Evolutionary conservation across 1,140 invertebrate genomes (phyloP).

Genomic region (Thaumatotibia leucotreta): DNA sequence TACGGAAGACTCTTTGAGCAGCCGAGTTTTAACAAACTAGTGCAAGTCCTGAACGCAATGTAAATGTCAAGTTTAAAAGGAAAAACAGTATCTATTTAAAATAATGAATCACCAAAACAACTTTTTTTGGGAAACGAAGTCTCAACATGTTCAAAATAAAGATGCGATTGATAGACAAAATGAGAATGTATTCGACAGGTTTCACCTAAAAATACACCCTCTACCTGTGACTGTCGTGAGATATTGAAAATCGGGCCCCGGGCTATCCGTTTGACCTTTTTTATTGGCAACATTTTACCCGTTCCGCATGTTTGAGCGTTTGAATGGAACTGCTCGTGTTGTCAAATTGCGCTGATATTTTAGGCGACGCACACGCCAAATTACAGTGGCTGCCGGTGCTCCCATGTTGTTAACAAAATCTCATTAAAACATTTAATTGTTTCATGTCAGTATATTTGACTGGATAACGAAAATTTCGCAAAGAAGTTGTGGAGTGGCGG

Average conservation of each 20-base stretch:
- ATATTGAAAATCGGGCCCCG: constrained; percentile 55
- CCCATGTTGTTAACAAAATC: constrained; percentile 4
- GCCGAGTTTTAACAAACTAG: neutral
- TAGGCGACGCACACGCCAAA: constrained; percentile 33
- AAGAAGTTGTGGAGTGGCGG: no score
- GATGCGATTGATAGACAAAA: constrained; percentile 43
- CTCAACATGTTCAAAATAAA: constrained; percentile 18
- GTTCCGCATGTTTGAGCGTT: constrained; percentile 50
- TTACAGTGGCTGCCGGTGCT: constrained; percentile 21
- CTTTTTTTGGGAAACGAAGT: neutral
- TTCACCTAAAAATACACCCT: constrained; percentile 28
- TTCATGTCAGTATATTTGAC: neutral
- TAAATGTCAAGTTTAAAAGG: neutral
- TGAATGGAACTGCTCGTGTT: constrained; percentile 40
- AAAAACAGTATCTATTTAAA: no score
- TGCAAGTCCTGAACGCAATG: neutral
- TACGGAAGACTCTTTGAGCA: no score
- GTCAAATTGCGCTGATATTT: constrained; percentile 57
- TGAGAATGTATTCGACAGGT: constrained; percentile 42
- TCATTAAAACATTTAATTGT: neutral
- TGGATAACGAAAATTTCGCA: neutral
- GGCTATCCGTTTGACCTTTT: constrained; percentile 55
- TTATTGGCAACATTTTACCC: constrained; percentile 60
- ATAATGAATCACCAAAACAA: neutral
- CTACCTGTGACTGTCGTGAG: constrained; percentile 39